Base-by-base conservation (phyloP, 2,113 vertebrate genomes). In the Coturnix japonica region DNA sequence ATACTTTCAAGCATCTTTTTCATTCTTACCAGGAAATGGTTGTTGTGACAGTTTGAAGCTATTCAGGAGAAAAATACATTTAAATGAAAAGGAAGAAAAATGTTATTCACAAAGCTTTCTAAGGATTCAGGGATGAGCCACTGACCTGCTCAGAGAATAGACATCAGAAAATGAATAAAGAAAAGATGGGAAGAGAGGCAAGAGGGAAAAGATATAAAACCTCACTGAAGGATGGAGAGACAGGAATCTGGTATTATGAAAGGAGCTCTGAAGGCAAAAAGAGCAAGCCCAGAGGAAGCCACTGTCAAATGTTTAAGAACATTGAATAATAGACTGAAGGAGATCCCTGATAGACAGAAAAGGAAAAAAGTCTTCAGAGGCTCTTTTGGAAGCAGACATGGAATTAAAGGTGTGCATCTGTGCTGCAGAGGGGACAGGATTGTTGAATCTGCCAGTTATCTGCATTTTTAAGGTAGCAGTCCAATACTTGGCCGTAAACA, bases 211-310 rank as follows among this genome's bases (percentile, higher is more conserved):
- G 19, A 67, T 57, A 84, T 47, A 75, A 94, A 83, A 66, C 6
- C 20, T 85, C 35, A 11, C 35, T 41, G 33, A 81, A 89, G 56
- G 8, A 63, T 1, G 81, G 16, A 7, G 54, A 88, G 74, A 28
- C 23, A 51, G 17, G 22, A 85, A 31, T 69, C 54, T 74, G 35
- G 41, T 72, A 85, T 90, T 75, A 72, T 65, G 81, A 83, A 88
- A 71, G 63, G 66, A 72, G 53, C 72, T 79, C 44, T 66, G 49
- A 70, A 49, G 33, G 54, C 26, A 63, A 79, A 60, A 65, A 86
- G 41, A 79, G 20, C 25, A 65, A 85, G 59, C 9, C 49, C 72
- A 57, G 20, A 73, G 44, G 70, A 91, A 81, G 20, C 11, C 35
- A 33, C 61, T 11, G 57, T 43, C 56, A 81, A 60, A 53, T 67